Percentiles rank a stretch among this genome's conserved stretches.
Evolutionary conservation across 2,888 invertebrate species (phyloP).

Genomic region (Lampropteryx suffumata): DNA sequence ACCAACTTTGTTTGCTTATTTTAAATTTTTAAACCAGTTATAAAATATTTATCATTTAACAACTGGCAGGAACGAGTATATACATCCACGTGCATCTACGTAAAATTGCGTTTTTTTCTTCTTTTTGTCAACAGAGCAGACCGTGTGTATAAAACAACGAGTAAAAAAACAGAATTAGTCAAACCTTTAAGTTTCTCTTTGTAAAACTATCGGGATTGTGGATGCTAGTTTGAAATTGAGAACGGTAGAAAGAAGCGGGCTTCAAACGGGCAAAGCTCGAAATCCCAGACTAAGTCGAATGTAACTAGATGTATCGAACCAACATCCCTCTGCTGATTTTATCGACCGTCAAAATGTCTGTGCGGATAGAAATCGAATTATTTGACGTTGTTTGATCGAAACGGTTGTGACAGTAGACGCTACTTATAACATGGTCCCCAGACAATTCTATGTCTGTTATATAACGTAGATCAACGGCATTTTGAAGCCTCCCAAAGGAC

Average conservation of each 20-base stretch:
- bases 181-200: conserved; percentile 25
- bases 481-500: conserved; percentile 4
- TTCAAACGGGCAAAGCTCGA: conserved; percentile 34
- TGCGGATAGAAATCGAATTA: conserved; percentile 51
- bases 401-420: conserved; percentile 16
- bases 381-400: conserved; percentile 24
- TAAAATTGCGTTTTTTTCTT: no score
- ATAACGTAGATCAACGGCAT: conserved; percentile 7
- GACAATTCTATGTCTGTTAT: conserved; percentile 1
- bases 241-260: conserved; percentile 35
- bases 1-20: no score
- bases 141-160: conserved; percentile 1
- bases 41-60: no score
- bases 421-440: conserved; percentile 31
- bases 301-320: conserved; percentile 46
- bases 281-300: conserved; percentile 41
- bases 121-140: no score
- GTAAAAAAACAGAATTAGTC: background rate
- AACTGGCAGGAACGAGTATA: no score
- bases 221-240: conserved; percentile 31
- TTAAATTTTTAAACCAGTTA: no score
- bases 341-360: conserved; percentile 52
- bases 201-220: conserved; percentile 22
- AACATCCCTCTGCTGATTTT: conserved; percentile 49
- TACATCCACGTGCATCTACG: no score